Base-by-base conservation (phyloP, 1,140 invertebrate species). In the Tetraneura akinire region DNA sequence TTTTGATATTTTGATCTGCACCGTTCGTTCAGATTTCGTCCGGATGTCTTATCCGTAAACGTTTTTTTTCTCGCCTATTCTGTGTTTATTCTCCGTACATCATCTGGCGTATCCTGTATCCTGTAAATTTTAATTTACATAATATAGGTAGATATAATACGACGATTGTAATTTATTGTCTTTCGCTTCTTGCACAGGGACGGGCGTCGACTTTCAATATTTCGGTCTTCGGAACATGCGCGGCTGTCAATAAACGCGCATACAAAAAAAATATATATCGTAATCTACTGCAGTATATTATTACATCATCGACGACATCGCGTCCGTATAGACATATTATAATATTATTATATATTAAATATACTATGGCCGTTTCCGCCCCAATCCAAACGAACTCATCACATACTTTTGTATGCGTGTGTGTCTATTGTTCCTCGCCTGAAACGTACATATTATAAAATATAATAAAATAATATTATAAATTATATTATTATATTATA, bases 341-440 rank as follows among this genome's bases (percentile, higher is more conserved):
- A n/a, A n/a, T n/a, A n/a, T n/a, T n/a, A 37, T 37, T 4, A 37
- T 37, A 37, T 37, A 37, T 4, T 37, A 37, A 4, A 68, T 68
- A 45, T 23, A 8, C 64, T n/a, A 45, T 68, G 23, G 32, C 64
- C 64, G n/a, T 68, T 47, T 45, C 64, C 21, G 42, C 42, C 64
- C 64, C 11, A 37, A 47, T 47, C 23, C 6, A 26, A 62, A 47
- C 37, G n/a, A 10, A 16, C 26, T 42, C 21, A n/a, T 10, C 13
- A n/a, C 23, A 37, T 21, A 45, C 23, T 29, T 4, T 37, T 37
- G 8, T 37, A 37, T 37, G 3, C 3, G 3, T 37, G 8, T 37
- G 32, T 3, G n/a, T 68, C n/a, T 68, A 23, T 68, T 68, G 64
- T 68, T 47, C 42, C 3, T 32, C 37, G 10, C 3, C 9, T 21